Percentiles rank a stretch among this genome's conserved stretches.
These are phyloP conservation scores for Dryocosmus kuriphilus DNA, from an alignment of 2,888 invertebrate genomes.

Conservation along the genomic window DNA sequence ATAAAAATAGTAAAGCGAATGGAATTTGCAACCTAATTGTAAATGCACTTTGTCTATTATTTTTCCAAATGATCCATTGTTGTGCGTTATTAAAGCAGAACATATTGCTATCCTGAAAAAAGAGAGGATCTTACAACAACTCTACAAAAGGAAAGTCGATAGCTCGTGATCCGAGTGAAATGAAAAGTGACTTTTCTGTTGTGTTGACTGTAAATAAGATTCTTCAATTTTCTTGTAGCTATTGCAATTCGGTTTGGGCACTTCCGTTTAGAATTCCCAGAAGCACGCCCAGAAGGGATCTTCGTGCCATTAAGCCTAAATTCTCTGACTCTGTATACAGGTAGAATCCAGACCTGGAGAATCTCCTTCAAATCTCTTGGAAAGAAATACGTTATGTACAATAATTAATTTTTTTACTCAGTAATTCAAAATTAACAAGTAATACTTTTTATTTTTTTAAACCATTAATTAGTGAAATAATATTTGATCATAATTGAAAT, in stretches of 20 bases:
- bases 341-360: no score
- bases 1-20: constrained; percentile 8
- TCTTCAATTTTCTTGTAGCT: constrained; percentile 6
- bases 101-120: constrained; percentile 23
- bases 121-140: no score
- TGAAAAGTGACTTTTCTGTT: constrained; percentile 33
- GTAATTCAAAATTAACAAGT: no score
- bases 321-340: not conserved
- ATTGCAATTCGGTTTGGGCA: not conserved
- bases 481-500: no score
- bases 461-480: no score
- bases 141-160: constrained; percentile 36
- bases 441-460: no score
- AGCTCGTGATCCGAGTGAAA: constrained; percentile 25
- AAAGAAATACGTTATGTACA: no score
- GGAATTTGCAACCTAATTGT: constrained; percentile 23
- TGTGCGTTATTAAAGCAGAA: constrained; percentile 34
- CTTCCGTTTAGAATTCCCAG: not conserved
- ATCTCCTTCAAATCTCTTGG: no score
- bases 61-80: constrained; percentile 35
- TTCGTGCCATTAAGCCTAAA: not conserved
- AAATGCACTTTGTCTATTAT: constrained; percentile 10
- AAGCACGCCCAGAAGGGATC: not conserved
- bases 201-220: constrained; percentile 2
- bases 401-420: no score